Percentiles rank a stretch among this genome's conserved stretches.
These are phyloP conservation scores for Philaethria dido DNA, from an alignment of 2,888 invertebrate genomes.

Conservation along the genomic window DNA sequence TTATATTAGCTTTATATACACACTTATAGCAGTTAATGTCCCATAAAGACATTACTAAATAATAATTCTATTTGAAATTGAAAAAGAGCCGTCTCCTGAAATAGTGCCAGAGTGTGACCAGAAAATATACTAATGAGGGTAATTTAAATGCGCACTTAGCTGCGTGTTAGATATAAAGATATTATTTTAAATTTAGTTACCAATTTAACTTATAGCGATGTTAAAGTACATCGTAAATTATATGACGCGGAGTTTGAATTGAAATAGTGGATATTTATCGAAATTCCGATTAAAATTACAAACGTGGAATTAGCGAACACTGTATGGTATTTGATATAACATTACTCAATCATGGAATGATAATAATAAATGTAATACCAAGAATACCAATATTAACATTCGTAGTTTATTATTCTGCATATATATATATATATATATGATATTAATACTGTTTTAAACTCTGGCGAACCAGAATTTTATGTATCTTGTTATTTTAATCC, in stretches of 20 bases:
- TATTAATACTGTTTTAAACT: too few relatives aligned
- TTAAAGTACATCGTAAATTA: constrained; percentile 25
- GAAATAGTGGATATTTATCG: constrained; percentile 29
- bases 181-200: constrained; percentile 17
- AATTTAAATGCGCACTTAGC: constrained; percentile 21
- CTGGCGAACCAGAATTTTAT: too few relatives aligned
- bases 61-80: background rate
- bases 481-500: too few relatives aligned
- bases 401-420: background rate
- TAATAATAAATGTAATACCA: background rate
- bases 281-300: constrained; percentile 6
- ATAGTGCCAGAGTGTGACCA: constrained; percentile 15
- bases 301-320: background rate
- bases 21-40: too few relatives aligned
- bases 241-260: constrained; percentile 29
- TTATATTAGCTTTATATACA: too few relatives aligned
- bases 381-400: too few relatives aligned
- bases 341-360: background rate
- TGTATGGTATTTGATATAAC: background rate
- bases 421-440: too few relatives aligned
- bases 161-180: constrained; percentile 25
- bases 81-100: background rate
- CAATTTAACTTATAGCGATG: constrained; percentile 14
- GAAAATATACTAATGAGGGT: constrained; percentile 22
- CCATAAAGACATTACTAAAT: background rate